phyloP scores from a whole-genome alignment of 1,140 invertebrate genomes.

The Philotrypesis tridentata region DNA sequence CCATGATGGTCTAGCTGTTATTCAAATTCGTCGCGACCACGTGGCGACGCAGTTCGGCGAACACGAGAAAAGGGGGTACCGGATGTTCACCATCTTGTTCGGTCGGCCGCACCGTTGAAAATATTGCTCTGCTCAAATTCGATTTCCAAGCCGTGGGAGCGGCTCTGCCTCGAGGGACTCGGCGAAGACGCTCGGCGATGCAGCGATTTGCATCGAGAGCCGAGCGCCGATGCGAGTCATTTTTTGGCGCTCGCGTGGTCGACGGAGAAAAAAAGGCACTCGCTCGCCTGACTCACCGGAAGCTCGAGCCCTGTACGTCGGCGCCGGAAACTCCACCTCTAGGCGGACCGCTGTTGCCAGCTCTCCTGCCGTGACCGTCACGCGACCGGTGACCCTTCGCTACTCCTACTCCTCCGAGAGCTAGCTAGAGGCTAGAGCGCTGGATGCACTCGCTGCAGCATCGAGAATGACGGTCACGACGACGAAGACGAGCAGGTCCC shows the following conservation, averaged over 20 bases:
- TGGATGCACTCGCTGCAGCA: no score
- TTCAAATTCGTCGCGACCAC: slow-evolving; percentile 26
- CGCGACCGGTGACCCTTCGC: no score
- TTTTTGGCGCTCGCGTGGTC: not conserved
- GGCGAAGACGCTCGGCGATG: not conserved
- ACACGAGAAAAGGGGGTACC: slow-evolving; percentile 10
- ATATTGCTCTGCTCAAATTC: not conserved
- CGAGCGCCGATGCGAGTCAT: not conserved
- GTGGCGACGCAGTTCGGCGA: slow-evolving; percentile 14
- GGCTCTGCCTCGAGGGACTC: not conserved
- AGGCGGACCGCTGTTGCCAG: not conserved
- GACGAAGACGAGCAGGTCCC: no score
- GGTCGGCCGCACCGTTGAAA: not conserved
- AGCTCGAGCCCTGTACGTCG: not conserved
- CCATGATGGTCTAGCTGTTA: not conserved
- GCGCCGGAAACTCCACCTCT: slow-evolving; percentile 36
- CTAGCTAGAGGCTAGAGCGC: no score
- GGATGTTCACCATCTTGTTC: slow-evolving; percentile 29
- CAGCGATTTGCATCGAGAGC: not conserved
- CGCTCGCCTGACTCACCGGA: slow-evolving; percentile 38
- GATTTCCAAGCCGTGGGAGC: not conserved
- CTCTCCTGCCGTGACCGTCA: not conserved
- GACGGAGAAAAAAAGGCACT: not conserved
- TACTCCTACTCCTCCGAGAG: no score
- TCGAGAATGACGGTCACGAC: not conserved